Evolutionary conservation across 2,113 vertebrate species (phyloP).

Genomic region (Taurulus bubalis): DNA sequence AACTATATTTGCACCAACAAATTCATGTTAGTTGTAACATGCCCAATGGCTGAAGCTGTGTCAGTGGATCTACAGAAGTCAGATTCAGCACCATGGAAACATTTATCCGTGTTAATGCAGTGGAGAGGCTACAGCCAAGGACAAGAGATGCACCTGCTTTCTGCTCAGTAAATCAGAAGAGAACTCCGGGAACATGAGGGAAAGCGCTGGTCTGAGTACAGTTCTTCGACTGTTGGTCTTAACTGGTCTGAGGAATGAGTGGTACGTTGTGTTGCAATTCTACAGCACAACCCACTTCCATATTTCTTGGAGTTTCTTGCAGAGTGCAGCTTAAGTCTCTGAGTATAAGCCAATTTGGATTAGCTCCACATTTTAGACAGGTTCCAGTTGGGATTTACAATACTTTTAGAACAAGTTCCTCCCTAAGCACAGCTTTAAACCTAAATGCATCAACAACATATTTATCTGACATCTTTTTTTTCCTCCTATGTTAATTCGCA

Average conservation of each 20-base stretch:
- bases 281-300: conserved; percentile 55
- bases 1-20: conserved; percentile 17
- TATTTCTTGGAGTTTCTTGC: conserved; percentile 64
- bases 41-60: conserved; percentile 5
- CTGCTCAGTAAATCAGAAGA: conserved; percentile 50
- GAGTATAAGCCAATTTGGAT: conserved; percentile 78
- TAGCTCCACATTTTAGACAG: conserved; percentile 76
- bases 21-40: conserved; percentile 21
- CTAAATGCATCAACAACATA: conserved; percentile 64
- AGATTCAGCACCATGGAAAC: conserved; percentile 42
- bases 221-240: conserved; percentile 32
- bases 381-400: conserved; percentile 76
- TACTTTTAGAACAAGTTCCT: conserved; percentile 66
- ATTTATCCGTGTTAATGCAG: conserved; percentile 47
- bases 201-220: conserved; percentile 26
- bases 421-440: conserved; percentile 62
- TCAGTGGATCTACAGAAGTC: conserved; percentile 40
- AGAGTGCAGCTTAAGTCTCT: conserved; percentile 70
- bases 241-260: conserved; percentile 33
- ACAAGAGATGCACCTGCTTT: conserved; percentile 25
- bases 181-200: conserved; percentile 12
- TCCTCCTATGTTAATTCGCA: conserved; percentile 26
- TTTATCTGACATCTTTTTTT: conserved; percentile 45
- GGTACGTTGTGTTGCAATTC: conserved; percentile 59
- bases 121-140: conserved; percentile 18